phyloP scores from a whole-genome alignment of 2,797 vertebrate species.

The Chelmon rostratus region DNA sequence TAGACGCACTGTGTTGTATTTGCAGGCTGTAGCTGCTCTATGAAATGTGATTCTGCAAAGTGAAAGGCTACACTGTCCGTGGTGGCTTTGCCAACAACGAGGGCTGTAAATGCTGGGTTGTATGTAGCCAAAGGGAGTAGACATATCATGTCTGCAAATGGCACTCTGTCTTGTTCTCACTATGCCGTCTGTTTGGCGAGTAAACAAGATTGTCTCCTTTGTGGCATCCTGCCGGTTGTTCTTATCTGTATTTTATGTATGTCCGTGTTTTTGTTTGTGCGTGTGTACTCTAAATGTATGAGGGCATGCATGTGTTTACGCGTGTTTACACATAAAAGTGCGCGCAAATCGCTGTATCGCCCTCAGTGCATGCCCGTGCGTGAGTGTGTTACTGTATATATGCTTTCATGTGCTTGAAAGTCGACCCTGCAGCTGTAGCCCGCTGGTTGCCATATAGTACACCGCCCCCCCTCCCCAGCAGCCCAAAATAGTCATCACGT shows the following conservation, averaged over 20 bases:
- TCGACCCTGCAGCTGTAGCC: slow-evolving; percentile 28
- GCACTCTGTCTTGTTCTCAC: slow-evolving; percentile 70
- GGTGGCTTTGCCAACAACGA: slow-evolving; percentile 14
- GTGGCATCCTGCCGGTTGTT: slow-evolving; percentile 7
- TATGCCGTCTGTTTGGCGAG: slow-evolving; percentile 64
- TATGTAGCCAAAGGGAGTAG: slow-evolving; percentile 29
- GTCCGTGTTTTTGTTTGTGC: background rate
- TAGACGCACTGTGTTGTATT: background rate
- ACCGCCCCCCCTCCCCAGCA: background rate
- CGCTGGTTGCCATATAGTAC: slow-evolving; percentile 3
- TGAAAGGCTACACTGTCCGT: slow-evolving; percentile 56
- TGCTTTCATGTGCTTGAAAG: slow-evolving; percentile 38
- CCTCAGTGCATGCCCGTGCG: background rate
- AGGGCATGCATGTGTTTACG: background rate
- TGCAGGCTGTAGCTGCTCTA: slow-evolving; percentile 34
- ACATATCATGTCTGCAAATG: slow-evolving; percentile 65
- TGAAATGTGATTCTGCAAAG: slow-evolving; percentile 41
- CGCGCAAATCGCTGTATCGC: background rate
- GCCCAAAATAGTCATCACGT: slow-evolving; percentile 45
- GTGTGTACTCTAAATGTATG: background rate
- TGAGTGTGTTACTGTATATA: background rate
- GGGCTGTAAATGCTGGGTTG: slow-evolving; percentile 15
- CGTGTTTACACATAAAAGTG: background rate
- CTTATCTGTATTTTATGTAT: slow-evolving; percentile 1
- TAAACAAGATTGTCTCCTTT: slow-evolving; percentile 4